phyloP scores from a whole-genome alignment of 2,797 vertebrate species.

The Centropyge bicolor region DNA sequence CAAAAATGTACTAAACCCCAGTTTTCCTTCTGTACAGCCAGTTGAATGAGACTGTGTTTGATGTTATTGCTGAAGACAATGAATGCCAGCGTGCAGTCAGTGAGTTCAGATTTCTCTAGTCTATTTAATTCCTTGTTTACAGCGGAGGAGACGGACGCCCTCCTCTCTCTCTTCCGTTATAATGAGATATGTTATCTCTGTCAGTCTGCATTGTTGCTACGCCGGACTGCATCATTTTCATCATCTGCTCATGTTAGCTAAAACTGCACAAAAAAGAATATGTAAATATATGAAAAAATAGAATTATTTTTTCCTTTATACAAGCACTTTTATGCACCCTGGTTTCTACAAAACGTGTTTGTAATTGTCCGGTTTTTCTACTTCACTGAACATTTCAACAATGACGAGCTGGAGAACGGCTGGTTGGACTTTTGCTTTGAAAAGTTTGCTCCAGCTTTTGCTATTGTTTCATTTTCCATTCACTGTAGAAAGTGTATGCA shows the following conservation, averaged over 20 bases:
- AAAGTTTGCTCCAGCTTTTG: slow-evolving; percentile 25
- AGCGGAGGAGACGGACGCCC: slow-evolving; percentile 40
- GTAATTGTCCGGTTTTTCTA: slow-evolving; percentile 74
- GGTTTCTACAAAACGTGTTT: slow-evolving; percentile 78
- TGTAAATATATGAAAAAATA: slow-evolving; percentile 72
- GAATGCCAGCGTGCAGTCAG: slow-evolving; percentile 64
- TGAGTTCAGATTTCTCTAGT: slow-evolving; percentile 28
- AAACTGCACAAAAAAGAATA: slow-evolving; percentile 69
- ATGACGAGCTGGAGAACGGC: background rate
- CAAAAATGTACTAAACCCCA: slow-evolving; percentile 49
- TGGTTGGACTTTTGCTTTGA: slow-evolving; percentile 38
- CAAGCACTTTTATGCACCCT: slow-evolving; percentile 82
- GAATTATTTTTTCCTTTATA: slow-evolving; percentile 74
- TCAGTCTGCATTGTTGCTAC: slow-evolving; percentile 30
- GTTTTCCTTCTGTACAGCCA: slow-evolving; percentile 49
- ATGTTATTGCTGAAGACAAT: slow-evolving; percentile 80
- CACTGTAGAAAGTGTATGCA: slow-evolving; percentile 69
- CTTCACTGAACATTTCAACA: slow-evolving; percentile 30
- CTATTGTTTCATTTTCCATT: slow-evolving; percentile 15
- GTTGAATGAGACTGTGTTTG: slow-evolving; percentile 56
- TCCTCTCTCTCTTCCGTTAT: slow-evolving; percentile 28
- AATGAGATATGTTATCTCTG: slow-evolving; percentile 58
- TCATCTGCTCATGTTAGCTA: slow-evolving; percentile 32
- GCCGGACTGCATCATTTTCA: slow-evolving; percentile 34
- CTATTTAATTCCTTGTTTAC: slow-evolving; percentile 71